A percentile compares a stretch with the other conserved stretches of the same genome.
Evolutionary conservation across 2,888 invertebrate genomes (phyloP).

Genomic region (Euphydryas editha): DNA sequence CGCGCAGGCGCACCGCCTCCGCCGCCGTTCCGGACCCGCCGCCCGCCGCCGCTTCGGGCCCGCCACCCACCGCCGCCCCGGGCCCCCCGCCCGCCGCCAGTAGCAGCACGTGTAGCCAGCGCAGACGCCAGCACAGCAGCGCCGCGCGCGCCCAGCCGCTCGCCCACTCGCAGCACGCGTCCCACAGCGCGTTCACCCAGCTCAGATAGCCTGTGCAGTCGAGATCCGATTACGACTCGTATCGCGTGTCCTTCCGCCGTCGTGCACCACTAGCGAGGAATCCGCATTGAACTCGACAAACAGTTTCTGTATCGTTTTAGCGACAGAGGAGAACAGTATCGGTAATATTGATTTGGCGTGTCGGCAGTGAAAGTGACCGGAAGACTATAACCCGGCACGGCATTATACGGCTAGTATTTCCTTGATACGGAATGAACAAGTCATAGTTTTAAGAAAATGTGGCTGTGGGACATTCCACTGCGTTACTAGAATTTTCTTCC

Average conservation of each 20-base stretch:
- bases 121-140: conserved; percentile 68
- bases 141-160: conserved; percentile 51
- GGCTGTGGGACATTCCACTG: too few species aligned
- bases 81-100: conserved; percentile 42
- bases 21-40: conserved; percentile 38
- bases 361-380: too few species aligned
- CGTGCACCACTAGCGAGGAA: too few species aligned
- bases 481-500: too few species aligned
- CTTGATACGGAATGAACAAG: too few species aligned
- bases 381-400: too few species aligned
- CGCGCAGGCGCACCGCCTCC: conserved; percentile 44
- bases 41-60: conserved; percentile 41
- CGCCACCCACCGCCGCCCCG: conserved; percentile 40
- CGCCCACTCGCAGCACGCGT: conserved; percentile 48
- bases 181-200: conserved; percentile 48
- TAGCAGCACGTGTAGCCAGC: conserved; percentile 63
- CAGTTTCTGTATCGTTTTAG: too few species aligned
- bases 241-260: neutral
- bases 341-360: too few species aligned
- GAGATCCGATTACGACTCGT: neutral
- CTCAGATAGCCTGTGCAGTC: conserved; percentile 52
- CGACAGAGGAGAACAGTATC: too few species aligned
- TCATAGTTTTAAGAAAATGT: too few species aligned
- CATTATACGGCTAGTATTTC: too few species aligned
- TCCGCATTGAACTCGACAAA: too few species aligned